Evolutionary conservation across 2,888 invertebrate genomes (phyloP).

Genomic region (Reticulitermes lucifugus): DNA sequence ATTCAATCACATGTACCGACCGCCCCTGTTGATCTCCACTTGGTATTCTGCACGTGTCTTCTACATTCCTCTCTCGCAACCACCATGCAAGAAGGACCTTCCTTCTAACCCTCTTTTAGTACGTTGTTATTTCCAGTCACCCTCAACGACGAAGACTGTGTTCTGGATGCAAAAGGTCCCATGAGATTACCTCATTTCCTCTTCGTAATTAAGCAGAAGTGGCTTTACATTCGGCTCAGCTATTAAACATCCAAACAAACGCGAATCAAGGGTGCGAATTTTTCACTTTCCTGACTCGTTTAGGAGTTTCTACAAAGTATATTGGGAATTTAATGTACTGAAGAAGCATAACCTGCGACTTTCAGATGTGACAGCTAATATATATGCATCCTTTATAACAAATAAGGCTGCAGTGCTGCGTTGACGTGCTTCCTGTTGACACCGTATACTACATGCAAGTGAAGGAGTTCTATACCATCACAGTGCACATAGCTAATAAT

Average conservation of each 20-base stretch:
- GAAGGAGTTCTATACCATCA: too few relatives aligned
- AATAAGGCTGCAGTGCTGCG: too few relatives aligned
- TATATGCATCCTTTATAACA: too few relatives aligned
- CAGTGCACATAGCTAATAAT: too few relatives aligned
- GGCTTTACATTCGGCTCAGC: neutral
- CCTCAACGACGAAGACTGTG: neutral
- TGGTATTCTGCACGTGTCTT: slow-evolving; percentile 37
- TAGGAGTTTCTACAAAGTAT: neutral
- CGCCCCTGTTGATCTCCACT: slow-evolving; percentile 24
- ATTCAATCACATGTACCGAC: slow-evolving; percentile 42
- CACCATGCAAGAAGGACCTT: slow-evolving; percentile 6
- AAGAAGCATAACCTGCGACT: too few relatives aligned
- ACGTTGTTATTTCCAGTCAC: neutral
- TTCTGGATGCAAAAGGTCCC: neutral
- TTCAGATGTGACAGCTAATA: too few relatives aligned
- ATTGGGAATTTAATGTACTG: too few relatives aligned
- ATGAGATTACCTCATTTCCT: neutral
- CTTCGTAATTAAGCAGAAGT: slow-evolving; percentile 1
- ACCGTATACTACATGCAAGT: too few relatives aligned
- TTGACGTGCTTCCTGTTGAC: too few relatives aligned
- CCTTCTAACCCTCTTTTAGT: neutral
- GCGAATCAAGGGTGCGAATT: neutral
- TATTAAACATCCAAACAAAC: slow-evolving; percentile 1
- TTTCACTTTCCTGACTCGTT: neutral
- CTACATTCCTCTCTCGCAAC: slow-evolving; percentile 28